Base-by-base conservation (phyloP, 2,113 vertebrate genomes). In the Caretta caretta region DNA sequence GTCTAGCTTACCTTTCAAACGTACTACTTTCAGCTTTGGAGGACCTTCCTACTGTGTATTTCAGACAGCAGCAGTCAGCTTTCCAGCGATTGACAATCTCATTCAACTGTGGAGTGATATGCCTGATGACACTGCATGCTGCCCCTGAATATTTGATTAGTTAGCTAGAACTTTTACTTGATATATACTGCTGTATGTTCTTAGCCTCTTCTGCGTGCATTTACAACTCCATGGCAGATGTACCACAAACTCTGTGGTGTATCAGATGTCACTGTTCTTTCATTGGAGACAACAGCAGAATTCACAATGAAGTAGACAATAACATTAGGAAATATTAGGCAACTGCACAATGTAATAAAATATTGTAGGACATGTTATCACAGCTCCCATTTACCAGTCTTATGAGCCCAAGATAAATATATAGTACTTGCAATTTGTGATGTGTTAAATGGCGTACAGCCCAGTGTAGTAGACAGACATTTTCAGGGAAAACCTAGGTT, bases 191-290 rank as follows among this genome's bases (percentile, higher is more conserved):
- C 96, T 87, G 76, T 95, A 90, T 90, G 88, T 97, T 80, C 92
- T 91, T 94, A 54, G 24, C 84, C 96, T 97, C 84, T 97, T 98
- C 94, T 96, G 82, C 83, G 87, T 96, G 94, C 94, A 81, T 96
- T 97, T 97, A 62, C 96, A 97, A 97, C 96, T 93, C 69, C 29
- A 16, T 2, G 17, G 93, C 97, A 98, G 98, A 97, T 98, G 97
- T 97, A 97, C 92, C 96, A 97, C 96, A 94, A 98, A 97, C 97
- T 98, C 97, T 96, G 94, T 89, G 93, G 92, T 96, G 96, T 51
- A 94, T 98, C 96, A 98, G 97, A 96, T 97, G 97, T 97, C 95
- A 95, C 95, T 94, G 95, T 97, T 94, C 94, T 93, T 97, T 90
- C 75, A 69, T 83, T 81, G 93, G 96, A 96, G 93, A 97, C 97